Conservation (phyloP, 2,888 invertebrate genomes). For the Dicyrtomina minuta region DNA sequence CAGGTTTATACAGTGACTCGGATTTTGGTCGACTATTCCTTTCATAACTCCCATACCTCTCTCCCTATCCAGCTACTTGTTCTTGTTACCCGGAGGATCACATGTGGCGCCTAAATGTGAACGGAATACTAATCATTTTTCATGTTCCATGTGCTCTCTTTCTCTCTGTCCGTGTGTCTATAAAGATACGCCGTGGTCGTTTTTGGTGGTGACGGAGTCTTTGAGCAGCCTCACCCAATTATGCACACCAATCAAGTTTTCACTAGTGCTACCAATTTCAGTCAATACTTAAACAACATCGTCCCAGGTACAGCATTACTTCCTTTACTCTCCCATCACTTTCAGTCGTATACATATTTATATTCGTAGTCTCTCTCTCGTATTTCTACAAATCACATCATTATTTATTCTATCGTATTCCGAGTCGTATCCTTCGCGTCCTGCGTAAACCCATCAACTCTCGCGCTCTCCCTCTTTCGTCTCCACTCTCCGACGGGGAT, state of each 20-base stretch:
- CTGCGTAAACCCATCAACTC: too few relatives aligned
- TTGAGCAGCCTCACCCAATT: constrained; percentile 70
- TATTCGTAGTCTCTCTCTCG: not conserved
- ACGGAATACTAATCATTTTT: constrained; percentile 27
- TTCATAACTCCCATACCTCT: not conserved
- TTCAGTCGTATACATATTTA: not conserved
- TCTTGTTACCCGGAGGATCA: constrained; percentile 16
- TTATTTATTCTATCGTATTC: too few relatives aligned
- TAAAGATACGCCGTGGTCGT: constrained; percentile 75
- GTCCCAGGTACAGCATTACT: constrained; percentile 62
- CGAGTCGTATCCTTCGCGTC: too few relatives aligned
- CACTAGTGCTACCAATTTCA: constrained; percentile 63
- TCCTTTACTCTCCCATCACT: not conserved
- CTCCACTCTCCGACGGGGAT: too few relatives aligned
- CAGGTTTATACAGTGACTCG: not conserved
- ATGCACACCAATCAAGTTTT: constrained; percentile 72
- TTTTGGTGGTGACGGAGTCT: constrained; percentile 78
- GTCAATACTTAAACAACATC: constrained; percentile 69
- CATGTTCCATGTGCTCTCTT: constrained; percentile 17
- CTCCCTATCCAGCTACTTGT: not conserved
- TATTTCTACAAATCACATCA: too few relatives aligned
- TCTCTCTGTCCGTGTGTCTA: not conserved
- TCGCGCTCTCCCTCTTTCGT: too few relatives aligned
- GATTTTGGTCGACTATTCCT: too few relatives aligned
- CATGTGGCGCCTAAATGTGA: constrained; percentile 19